Base-by-base conservation (phyloP, 2,888 invertebrate genomes). In the Aromia moschata region DNA sequence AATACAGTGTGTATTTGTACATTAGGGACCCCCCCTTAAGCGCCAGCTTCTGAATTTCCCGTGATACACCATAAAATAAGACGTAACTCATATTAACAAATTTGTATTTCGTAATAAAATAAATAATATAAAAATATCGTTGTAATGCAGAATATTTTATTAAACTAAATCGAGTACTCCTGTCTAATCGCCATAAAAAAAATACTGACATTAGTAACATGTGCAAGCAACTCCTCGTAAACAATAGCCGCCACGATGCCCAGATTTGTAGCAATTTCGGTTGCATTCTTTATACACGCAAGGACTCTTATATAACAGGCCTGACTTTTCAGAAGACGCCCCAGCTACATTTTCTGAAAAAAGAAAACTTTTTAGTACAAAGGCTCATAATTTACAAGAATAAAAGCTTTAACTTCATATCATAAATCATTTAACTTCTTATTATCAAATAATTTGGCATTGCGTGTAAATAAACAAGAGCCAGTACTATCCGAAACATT, bases 271-370 rank as follows among this genome's bases (percentile, higher is more conserved):
- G 25, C 49, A 49, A 18, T 49, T 38, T n/a, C 14, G 12, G 18
- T 20, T 16, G 14, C 49, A 49, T 1, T 15, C 0, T 2, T 38
- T 16, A 14, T 14, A 38, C n/a, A 49, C 38, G 25, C 49, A 49
- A 1, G 49, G 38, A 25, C 1, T 12, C 25, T 30, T 49, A 15
- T 49, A 38, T 5, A 49, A 16, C 9, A 49, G 15, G 10, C 49
- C 49, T 1, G 37, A 37, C 7, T 49, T 49, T 1, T 49, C 38
- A 1, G 46, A 33, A n/a, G 36, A 18, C 16, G 9, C 12, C 2
- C 36, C 18, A 12, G 18, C 18, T 11, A 49, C 38, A 17, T 38
- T 49, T 16, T 49, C 49, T 49, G 49, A 38, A 49, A 49, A 49
- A 15, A 4, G 20, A 15, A 38, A n/a, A n/a, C n/a, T n/a, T n/a